Conservation (phyloP, 2,888 invertebrate genomes). For the Muschampia plurimacula region DNA sequence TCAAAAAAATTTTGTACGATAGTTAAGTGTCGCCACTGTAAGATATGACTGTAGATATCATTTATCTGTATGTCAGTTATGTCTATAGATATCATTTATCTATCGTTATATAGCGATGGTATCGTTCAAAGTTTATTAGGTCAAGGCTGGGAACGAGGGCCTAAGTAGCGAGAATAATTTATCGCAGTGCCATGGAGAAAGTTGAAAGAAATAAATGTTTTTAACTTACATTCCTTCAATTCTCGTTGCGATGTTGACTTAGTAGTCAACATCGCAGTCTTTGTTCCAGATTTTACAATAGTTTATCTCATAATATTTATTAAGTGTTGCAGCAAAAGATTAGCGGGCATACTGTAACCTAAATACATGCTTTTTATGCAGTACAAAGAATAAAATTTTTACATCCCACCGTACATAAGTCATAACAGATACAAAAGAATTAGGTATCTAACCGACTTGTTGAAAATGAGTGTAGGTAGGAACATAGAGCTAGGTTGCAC, state of each 20-base stretch:
- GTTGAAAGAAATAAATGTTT: conserved; percentile 14
- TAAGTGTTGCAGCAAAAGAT: not conserved
- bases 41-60: not conserved
- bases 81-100: not conserved
- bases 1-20: too few species aligned
- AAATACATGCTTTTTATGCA: not conserved
- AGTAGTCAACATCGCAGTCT: not conserved
- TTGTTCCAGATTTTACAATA: not conserved
- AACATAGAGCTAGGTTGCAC: too few species aligned
- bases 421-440: too few species aligned
- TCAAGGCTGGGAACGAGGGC: conserved; percentile 18
- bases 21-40: too few species aligned
- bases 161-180: conserved; percentile 11
- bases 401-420: too few species aligned
- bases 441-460: too few species aligned
- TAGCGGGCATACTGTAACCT: conserved; percentile 1
- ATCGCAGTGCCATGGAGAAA: conserved; percentile 8
- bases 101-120: not conserved
- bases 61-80: not conserved
- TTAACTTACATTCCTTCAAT: conserved; percentile 2
- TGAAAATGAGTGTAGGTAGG: too few species aligned
- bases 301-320: not conserved
- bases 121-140: conserved; percentile 10
- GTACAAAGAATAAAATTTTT: too few species aligned
- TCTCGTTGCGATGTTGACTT: not conserved